A percentile compares a stretch with the other conserved stretches of the same genome.
Evolutionary conservation across 2,797 vertebrate species (phyloP).

Genomic region (Brachyalestes nurse): DNA sequence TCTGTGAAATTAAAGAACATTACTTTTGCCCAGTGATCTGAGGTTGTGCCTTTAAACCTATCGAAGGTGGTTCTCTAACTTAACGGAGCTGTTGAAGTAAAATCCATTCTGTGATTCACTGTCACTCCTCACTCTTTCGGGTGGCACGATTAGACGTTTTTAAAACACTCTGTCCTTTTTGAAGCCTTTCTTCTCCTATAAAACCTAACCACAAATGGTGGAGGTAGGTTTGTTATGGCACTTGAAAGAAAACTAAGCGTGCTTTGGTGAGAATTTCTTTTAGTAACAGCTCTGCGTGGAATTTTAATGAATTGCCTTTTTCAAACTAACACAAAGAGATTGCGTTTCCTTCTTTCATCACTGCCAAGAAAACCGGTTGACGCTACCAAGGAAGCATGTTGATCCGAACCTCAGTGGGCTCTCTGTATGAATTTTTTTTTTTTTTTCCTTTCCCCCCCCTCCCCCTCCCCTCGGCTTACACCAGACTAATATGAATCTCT

Average conservation of each 20-base stretch:
- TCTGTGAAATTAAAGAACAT: background rate
- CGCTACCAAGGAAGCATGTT: constrained; percentile 57
- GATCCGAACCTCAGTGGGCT: constrained; percentile 48
- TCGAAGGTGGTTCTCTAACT: background rate
- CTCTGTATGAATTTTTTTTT: background rate
- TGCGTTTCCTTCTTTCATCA: constrained; percentile 60
- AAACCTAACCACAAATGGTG: background rate
- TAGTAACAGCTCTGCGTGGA: constrained; percentile 71
- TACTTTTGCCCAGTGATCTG: background rate
- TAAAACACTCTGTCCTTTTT: constrained; percentile 12
- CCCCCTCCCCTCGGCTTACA: constrained; percentile 26
- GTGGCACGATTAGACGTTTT: background rate
- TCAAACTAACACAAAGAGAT: constrained; percentile 72
- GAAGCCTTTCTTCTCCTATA: background rate
- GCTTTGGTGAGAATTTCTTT: constrained; percentile 66
- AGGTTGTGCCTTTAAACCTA: background rate
- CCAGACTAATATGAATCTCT: constrained; percentile 33
- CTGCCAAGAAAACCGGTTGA: constrained; percentile 63
- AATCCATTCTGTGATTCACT: background rate
- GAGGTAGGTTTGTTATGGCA: background rate
- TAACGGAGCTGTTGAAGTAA: background rate
- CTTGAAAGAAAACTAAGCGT: constrained; percentile 4
- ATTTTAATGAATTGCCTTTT: constrained; percentile 77
- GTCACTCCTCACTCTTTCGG: background rate
- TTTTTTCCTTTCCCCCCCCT: background rate